Evolutionary conservation across 2,888 invertebrate genomes (phyloP), one percentile per base, ranked within the genome.

Genomic region (Cylloceria caligata): DNA sequence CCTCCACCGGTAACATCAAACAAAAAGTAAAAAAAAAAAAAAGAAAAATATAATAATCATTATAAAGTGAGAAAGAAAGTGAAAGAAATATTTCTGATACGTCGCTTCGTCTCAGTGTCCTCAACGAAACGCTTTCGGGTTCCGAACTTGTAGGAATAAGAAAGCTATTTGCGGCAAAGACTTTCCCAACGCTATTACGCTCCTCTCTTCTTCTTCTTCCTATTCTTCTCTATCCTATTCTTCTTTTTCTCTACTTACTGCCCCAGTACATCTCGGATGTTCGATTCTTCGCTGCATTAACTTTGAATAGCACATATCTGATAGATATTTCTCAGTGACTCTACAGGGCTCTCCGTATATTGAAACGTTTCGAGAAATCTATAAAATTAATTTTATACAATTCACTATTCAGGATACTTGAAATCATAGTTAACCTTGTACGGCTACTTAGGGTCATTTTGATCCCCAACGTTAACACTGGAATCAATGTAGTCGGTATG

Each of bases 271-370:
- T 39, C 47, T 55, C 11, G 34, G 11, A 19, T 36, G 68, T 68
- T 76, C 47, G 74, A 74, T 74, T 65, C 72, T 72, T 39, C 68
- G 76, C 68, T 76, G 68, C 57, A 60, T 76, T 68, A 68, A 76
- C 60, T 60, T 36, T 27, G 19, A 68, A 62, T 47, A 36, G 45
- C 52, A 47, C 36, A 62, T 47, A 60, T 76, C 76, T 60, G 52
- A 42, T 11, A 3, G 39, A 74, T 55, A 34, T 74, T 74, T 52
- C 55, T 65, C 55, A 34, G 57, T 67, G 75, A 60, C 67, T 67
- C 39, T 27, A 36, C 52, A 30, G n/a, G 24, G 39, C 49, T 2
- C 34, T 34, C 36, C 19, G 16, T 3, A n/a, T 52, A 47, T 36
- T n/a, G n/a, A n/a, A n/a, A n/a, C n/a, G n/a, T n/a, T n/a, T n/a